phyloP scores from a whole-genome alignment of 53 echinoderm and acorn worm genomes.

The Arbacia lixula region DNA sequence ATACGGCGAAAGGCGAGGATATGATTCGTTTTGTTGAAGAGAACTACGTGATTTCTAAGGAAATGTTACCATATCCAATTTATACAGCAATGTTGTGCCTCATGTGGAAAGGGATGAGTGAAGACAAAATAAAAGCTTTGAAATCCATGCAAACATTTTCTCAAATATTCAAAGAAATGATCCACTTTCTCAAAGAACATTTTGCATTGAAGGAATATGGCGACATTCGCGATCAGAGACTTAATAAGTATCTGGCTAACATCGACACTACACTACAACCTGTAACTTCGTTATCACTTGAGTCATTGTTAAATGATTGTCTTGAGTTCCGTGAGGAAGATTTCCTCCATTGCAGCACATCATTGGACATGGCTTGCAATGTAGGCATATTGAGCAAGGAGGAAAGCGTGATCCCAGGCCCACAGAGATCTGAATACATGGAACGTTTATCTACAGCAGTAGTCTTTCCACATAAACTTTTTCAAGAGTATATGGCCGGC shows the following conservation, averaged over 20 bases:
- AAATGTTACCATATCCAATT: constrained; percentile 12
- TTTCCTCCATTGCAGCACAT: not conserved
- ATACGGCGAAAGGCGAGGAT: not conserved
- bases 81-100: constrained; percentile 4
- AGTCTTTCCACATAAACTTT: constrained; percentile 13
- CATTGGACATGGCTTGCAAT: not conserved
- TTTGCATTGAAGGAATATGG: not conserved
- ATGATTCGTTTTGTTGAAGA: not conserved
- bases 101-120: not conserved
- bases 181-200: not conserved
- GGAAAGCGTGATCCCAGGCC: not conserved
- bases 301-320: not conserved
- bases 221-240: not conserved
- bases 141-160: not conserved
- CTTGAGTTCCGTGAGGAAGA: not conserved
- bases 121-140: not conserved
- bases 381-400: not conserved
- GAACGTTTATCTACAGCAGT: not conserved
- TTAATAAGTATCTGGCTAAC: not conserved
- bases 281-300: not conserved
- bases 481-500: constrained; percentile 35
- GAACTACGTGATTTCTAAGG: not conserved
- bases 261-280: not conserved
- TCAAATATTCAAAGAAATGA: not conserved
- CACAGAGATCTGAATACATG: not conserved